Conservation (phyloP, 2,888 invertebrate genomes). For the Agrilus mali region DNA sequence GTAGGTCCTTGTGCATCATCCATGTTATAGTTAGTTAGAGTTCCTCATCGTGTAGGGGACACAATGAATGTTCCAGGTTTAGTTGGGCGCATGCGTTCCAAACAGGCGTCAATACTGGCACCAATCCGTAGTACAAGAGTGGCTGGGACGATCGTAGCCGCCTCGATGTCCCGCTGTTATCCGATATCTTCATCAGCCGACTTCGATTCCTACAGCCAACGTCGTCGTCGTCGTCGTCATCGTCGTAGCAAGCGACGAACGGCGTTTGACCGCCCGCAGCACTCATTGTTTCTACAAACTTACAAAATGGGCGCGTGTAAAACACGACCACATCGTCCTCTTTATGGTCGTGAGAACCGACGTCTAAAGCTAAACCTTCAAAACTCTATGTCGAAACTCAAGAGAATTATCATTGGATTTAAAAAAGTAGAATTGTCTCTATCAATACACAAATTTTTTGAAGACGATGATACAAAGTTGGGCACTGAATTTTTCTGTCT, state of each 20-base stretch:
- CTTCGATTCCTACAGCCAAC: slow-evolving; percentile 7
- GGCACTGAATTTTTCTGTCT: too few species aligned
- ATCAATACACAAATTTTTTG: too few species aligned
- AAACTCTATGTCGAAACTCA: too few species aligned
- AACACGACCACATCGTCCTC: too few species aligned
- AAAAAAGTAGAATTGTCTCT: too few species aligned
- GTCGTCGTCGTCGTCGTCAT: neutral
- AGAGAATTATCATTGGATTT: too few species aligned
- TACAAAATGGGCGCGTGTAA: slow-evolving; percentile 13
- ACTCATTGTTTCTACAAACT: slow-evolving; percentile 6
- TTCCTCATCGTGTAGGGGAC: too few species aligned
- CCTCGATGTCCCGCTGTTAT: slow-evolving; percentile 13
- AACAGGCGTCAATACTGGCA: slow-evolving; percentile 25
- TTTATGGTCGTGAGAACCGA: too few species aligned
- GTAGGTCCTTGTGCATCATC: too few species aligned
- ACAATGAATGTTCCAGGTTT: neutral
- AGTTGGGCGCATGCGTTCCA: slow-evolving; percentile 17
- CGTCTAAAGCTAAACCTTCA: neutral
- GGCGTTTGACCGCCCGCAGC: slow-evolving; percentile 11
- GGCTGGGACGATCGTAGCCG: slow-evolving; percentile 1
- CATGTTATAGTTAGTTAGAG: too few species aligned
- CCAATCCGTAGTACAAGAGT: slow-evolving; percentile 24
- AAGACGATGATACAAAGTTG: too few species aligned
- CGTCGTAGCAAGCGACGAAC: too few species aligned
- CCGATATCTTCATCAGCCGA: slow-evolving; percentile 9